Conservation (phyloP, 1,140 invertebrate genomes). For the Holotrichia oblita region DNA sequence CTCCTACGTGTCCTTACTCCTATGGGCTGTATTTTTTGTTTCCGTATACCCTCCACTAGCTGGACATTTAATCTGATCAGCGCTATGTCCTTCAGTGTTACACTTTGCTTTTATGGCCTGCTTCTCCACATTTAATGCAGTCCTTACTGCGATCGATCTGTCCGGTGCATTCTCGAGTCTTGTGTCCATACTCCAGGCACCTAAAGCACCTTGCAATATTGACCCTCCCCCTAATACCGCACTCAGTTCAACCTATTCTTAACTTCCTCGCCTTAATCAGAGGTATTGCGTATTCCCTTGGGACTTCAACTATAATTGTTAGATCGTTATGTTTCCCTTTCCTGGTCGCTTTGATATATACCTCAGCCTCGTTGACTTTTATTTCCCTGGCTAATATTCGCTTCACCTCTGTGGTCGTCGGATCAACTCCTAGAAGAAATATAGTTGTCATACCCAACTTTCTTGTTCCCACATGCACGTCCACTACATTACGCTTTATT, state of each 20-base stretch:
- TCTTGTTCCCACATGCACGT: background rate
- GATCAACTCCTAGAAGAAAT: background rate
- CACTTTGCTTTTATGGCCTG: background rate
- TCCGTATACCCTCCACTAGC: background rate
- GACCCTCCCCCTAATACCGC: background rate
- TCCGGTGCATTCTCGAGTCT: background rate
- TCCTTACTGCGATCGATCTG: background rate
- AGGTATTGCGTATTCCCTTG: background rate
- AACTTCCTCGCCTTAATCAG: background rate
- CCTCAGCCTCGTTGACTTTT: background rate
- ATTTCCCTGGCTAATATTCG: background rate
- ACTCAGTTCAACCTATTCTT: background rate
- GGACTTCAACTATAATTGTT: background rate
- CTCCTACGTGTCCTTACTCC: background rate
- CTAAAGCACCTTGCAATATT: background rate
- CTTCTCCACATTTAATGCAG: background rate
- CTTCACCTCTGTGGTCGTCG: background rate
- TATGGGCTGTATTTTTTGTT: background rate
- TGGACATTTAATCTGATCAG: background rate
- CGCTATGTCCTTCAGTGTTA: background rate
- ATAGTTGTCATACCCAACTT: background rate
- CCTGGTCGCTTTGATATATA: background rate
- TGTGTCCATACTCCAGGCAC: background rate
- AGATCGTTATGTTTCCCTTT: background rate
- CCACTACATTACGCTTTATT: background rate